Evolutionary conservation across 2,888 invertebrate genomes (phyloP).

Genomic region (Hymenopus coronatus): DNA sequence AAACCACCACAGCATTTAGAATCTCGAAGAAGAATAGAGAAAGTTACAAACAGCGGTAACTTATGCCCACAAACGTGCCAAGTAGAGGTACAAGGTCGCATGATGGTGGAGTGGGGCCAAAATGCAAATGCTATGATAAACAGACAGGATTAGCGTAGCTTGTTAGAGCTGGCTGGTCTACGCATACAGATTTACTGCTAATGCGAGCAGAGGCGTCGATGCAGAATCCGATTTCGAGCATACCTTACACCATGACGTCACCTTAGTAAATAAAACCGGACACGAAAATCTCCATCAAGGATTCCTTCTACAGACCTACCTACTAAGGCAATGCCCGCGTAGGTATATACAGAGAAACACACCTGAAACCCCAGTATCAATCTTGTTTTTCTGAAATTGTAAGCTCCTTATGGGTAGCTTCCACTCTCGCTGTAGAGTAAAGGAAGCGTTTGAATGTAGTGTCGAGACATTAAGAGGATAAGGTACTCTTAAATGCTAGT

Average conservation of each 20-base stretch:
- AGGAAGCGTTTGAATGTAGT: no score
- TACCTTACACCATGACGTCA: not conserved
- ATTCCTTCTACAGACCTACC: not conserved
- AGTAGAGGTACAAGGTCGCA: not conserved
- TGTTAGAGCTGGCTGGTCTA: not conserved
- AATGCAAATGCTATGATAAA: not conserved
- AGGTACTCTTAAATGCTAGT: no score
- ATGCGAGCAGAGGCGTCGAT: not conserved
- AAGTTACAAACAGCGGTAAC: not conserved
- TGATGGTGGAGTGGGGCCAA: not conserved
- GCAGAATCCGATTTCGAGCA: not conserved
- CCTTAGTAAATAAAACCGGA: not conserved
- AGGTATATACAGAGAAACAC: not conserved
- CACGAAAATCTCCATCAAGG: not conserved
- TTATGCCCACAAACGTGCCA: not conserved
- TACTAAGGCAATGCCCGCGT: not conserved
- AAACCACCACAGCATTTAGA: no score
- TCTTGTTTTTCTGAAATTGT: no score
- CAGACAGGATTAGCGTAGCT: not conserved
- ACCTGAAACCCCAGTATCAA: not conserved
- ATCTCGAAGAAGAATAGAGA: not conserved
- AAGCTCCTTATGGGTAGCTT: no score
- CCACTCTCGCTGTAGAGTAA: no score
- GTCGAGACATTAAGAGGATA: no score
- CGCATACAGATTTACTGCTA: not conserved